Evolutionary conservation across 2,888 invertebrate species (phyloP), one percentile per base, ranked within the genome.

Genomic region (Electrophaes corylata): DNA sequence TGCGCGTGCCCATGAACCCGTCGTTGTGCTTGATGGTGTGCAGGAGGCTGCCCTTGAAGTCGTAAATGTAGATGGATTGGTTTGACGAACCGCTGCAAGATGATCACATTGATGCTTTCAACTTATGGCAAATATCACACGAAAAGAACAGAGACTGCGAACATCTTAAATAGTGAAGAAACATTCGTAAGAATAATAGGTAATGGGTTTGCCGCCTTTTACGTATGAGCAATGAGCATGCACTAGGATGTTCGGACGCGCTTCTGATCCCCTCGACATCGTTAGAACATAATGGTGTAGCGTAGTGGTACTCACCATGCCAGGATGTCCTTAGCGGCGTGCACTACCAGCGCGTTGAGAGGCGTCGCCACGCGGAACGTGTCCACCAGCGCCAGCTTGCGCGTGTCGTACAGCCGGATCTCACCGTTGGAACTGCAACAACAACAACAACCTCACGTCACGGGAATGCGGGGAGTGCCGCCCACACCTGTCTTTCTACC

Each of bases 21-120:
- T 98, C 98, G 84, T 98, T 96, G 83, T 96, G 95, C 80, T 96
- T 96, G 78, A 98, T 95, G 3, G 95, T 94, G 84, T 96, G 97
- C 57, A 97, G 92, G 41, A 92, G 86, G 18, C 92, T 88, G 41
- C 98, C 98, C 66, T 93, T 93, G 70, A 95, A 92, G 75, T 95
- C 95, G 87, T 95, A 96, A 52, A 97, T 93, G 73, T 94, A 95
- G 72, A 98, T 96, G 84, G 94, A 95, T 78, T 96, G 96, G 88
- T 94, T 95, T 66, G 94, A 91, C 0, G 96, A 95, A 16, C 96
- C 96, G 77, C 96, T 96, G 84, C 44, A 84, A 84, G 48, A n/a
- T 14, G 40, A 94, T 87, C 98, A 98, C 53, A 97, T 23, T 29
- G 1, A 6, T 8, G 10, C 10, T 29, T 2, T 10, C 20, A 1